These are phyloP conservation scores for Perca schrenkii DNA, from an alignment of 2,113 vertebrate genomes.

Conservation along the genomic window DNA sequence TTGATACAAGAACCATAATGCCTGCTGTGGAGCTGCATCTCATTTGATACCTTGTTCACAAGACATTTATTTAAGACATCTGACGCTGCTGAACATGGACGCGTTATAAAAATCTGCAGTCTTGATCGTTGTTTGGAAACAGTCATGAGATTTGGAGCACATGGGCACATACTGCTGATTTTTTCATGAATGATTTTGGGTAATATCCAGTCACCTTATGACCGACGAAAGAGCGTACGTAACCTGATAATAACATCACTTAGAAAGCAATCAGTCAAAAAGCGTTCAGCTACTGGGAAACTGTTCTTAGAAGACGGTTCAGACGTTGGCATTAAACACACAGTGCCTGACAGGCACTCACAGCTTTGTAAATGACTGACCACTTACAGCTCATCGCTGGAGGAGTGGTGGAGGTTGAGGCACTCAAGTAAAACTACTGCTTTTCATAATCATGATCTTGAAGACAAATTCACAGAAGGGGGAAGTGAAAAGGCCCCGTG, in stretches of 20 bases:
- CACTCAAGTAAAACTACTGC: slow-evolving; percentile 24
- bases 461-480: slow-evolving; percentile 21
- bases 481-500: slow-evolving; percentile 11
- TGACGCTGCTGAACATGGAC: background rate
- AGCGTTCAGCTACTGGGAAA: background rate
- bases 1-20: background rate
- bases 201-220: slow-evolving; percentile 27
- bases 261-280: slow-evolving; percentile 20
- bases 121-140: slow-evolving; percentile 17
- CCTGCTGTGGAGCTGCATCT: background rate
- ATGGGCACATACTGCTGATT: slow-evolving; percentile 8
- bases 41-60: slow-evolving; percentile 19
- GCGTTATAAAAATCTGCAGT: slow-evolving; percentile 8
- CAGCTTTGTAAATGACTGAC: slow-evolving; percentile 24
- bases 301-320: slow-evolving; percentile 1
- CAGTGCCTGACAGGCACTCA: slow-evolving; percentile 30
- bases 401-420: slow-evolving; percentile 6
- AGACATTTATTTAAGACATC: slow-evolving; percentile 11
- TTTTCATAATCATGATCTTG: slow-evolving; percentile 31
- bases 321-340: background rate
- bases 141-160: slow-evolving; percentile 39
- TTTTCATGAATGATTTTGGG: slow-evolving; percentile 21
- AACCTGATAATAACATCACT: slow-evolving; percentile 1
- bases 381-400: slow-evolving; percentile 19
- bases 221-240: slow-evolving; percentile 2